Conservation (phyloP, 2,888 invertebrate genomes). For the Temnothorax ravouxi region DNA sequence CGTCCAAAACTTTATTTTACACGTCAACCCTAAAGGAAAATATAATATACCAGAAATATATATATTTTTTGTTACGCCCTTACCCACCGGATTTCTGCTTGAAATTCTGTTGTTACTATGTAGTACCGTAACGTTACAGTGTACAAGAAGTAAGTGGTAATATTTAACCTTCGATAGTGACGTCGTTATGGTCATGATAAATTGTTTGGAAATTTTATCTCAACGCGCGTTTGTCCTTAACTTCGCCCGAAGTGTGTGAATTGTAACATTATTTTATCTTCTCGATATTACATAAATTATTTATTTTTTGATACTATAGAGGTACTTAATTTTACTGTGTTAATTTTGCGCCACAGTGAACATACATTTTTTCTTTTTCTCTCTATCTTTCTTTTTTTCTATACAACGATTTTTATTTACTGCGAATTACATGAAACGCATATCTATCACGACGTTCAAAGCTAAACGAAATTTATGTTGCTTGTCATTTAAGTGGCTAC, state of each 20-base stretch:
- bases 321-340: neutral
- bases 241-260: neutral
- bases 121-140: neutral
- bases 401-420: neutral
- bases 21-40: neutral
- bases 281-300: neutral
- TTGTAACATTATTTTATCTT: neutral
- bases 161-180: neutral
- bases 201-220: neutral
- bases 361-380: neutral
- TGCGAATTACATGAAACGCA: neutral
- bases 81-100: neutral
- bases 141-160: neutral
- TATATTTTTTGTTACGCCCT: neutral
- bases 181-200: neutral
- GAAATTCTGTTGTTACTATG: neutral
- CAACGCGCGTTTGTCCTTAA: neutral
- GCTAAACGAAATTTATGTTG: neutral
- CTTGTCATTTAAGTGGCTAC: too few relatives aligned
- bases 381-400: neutral
- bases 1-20: conserved; percentile 17
- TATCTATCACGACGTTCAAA: neutral
- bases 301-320: neutral
- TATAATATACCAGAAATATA: conserved; percentile 1
- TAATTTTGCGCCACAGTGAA: neutral